Evolutionary conservation across 35 echinoderm and acorn worm genomes (phyloP).

Genomic region (Ptychodera flava): DNA sequence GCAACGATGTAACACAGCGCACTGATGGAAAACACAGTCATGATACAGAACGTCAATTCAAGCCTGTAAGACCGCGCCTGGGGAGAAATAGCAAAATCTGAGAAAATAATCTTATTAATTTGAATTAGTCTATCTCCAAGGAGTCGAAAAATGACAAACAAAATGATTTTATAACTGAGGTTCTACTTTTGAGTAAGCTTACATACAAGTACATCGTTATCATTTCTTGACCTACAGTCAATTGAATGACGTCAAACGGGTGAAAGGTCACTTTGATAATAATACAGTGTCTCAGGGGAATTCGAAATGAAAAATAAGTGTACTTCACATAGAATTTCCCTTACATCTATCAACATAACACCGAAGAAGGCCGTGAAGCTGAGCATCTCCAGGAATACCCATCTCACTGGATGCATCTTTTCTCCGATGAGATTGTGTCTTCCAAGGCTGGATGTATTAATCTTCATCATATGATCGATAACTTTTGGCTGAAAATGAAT

Average conservation of each 20-base stretch:
- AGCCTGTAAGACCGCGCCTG: conserved; percentile 48
- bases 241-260: no score
- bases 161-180: no score
- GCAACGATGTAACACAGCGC: conserved; percentile 59
- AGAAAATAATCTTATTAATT: not conserved
- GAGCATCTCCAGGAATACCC: conserved; percentile 55
- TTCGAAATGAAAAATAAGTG: no score
- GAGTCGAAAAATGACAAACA: no score
- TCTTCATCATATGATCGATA: conserved; percentile 29
- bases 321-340: no score
- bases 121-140: no score
- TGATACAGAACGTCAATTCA: conserved; percentile 74
- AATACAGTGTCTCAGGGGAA: no score
- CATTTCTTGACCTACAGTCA: no score
- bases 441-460: conserved; percentile 45
- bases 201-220: no score
- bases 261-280: no score
- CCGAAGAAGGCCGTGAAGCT: conserved; percentile 68
- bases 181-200: no score
- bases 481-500: conserved; percentile 37
- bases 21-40: conserved; percentile 70
- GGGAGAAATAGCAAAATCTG: not conserved
- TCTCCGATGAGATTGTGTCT: conserved; percentile 54
- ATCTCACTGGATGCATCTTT: conserved; percentile 47
- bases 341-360: conserved; percentile 53